phyloP scores from a whole-genome alignment of 2,113 vertebrate genomes.

The Nasalis larvatus region DNA sequence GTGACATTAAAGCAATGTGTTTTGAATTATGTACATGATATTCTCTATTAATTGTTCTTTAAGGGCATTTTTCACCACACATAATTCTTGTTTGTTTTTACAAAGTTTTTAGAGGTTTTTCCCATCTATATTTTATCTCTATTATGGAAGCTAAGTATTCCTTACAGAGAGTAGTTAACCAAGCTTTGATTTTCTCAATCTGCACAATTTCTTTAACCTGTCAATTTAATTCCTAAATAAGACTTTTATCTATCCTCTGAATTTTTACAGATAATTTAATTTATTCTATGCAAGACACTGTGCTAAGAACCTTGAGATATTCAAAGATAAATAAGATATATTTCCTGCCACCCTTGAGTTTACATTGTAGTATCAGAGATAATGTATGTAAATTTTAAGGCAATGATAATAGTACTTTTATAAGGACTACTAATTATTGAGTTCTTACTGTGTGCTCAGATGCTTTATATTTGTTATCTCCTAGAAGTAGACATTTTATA shows the following conservation, averaged over 20 bases:
- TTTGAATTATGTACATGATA: neutral
- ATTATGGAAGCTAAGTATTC: neutral
- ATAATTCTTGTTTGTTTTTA: neutral
- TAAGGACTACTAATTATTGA: neutral
- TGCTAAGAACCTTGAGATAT: neutral
- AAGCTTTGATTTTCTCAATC: slow-evolving; percentile 1
- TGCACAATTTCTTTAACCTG: neutral
- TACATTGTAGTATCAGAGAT: neutral
- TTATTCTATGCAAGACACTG: neutral
- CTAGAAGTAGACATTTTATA: neutral
- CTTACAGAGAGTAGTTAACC: neutral
- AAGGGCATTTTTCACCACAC: neutral
- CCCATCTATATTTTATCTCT: neutral
- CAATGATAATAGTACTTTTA: neutral
- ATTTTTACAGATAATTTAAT: slow-evolving; percentile 4
- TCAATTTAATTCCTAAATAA: neutral
- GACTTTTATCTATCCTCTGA: neutral
- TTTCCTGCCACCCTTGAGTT: neutral
- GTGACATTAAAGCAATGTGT: neutral
- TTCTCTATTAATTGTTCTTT: neutral
- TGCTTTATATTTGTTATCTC: neutral
- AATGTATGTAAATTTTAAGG: neutral
- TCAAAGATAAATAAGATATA: neutral
- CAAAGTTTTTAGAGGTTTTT: neutral
- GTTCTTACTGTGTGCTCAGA: neutral